These are phyloP conservation scores for Spermophilus dauricus DNA, from an alignment of 2,113 vertebrate genomes.

Conservation along the genomic window DNA sequence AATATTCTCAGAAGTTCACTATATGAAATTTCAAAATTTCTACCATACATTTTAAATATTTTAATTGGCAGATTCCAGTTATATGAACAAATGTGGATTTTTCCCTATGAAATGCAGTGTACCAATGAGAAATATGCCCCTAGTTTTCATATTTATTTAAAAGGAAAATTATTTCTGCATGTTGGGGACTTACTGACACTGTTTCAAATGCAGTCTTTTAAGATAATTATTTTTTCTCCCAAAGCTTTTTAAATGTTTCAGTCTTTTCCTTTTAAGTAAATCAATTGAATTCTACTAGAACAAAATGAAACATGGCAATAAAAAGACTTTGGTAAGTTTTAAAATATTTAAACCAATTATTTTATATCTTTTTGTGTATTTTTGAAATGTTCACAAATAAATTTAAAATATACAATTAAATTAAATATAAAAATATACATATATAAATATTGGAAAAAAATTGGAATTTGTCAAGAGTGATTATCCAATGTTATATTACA, in stretches of 20 bases:
- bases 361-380: background rate
- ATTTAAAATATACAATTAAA: no score
- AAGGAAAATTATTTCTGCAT: background rate
- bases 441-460: background rate
- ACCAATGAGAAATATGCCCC: background rate
- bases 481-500: background rate
- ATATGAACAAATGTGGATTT: background rate
- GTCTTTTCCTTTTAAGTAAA: background rate
- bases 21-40: background rate
- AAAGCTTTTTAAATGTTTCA: background rate
- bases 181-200: background rate
- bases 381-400: background rate
- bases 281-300: conserved; percentile 9
- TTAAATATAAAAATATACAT: background rate
- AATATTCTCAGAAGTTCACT: background rate
- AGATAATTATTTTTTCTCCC: conserved; percentile 9
- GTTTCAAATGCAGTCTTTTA: background rate
- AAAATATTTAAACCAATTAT: conserved; percentile 9
- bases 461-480: background rate
- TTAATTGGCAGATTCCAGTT: background rate
- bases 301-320: background rate
- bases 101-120: background rate
- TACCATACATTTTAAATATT: background rate
- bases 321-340: background rate
- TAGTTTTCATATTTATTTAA: background rate